A percentile compares a stretch with the other conserved stretches of the same genome.
Evolutionary conservation across 2,888 invertebrate species (phyloP).

Genomic region (Hypomecis atomaria): DNA sequence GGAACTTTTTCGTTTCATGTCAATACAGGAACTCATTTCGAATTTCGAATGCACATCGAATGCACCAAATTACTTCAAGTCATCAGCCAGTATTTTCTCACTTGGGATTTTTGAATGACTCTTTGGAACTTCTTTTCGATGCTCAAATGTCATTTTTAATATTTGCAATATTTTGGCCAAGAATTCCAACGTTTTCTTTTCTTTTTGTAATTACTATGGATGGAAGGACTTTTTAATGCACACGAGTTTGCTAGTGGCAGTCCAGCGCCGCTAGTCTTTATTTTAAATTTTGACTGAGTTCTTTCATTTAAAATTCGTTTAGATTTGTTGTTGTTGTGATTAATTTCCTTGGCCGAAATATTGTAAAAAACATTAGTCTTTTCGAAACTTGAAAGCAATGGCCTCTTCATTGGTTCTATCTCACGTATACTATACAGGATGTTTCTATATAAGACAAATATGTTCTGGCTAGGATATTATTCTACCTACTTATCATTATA

Average conservation of each 20-base stretch:
- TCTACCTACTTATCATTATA: too few species aligned
- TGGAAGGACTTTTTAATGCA: too few species aligned
- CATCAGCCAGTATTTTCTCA: constrained; percentile 40
- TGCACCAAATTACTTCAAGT: constrained; percentile 20
- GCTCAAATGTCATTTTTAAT: neutral
- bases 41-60: constrained; percentile 29
- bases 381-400: constrained; percentile 14
- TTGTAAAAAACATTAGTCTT: constrained; percentile 1
- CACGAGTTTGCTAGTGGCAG: too few species aligned
- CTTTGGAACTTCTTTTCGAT: neutral
- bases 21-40: constrained; percentile 19
- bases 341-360: neutral
- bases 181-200: too few species aligned
- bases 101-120: constrained; percentile 4
- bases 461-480: too few species aligned
- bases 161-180: neutral
- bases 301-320: too few species aligned
- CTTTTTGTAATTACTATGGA: too few species aligned
- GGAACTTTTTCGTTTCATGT: constrained; percentile 24
- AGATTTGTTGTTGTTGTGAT: neutral
- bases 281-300: too few species aligned
- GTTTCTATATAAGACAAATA: too few species aligned
- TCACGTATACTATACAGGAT: neutral
- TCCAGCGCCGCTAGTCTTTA: too few species aligned
- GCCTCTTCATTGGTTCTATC: constrained; percentile 13